These are phyloP conservation scores for Heliornis fulica DNA, from an alignment of 2,113 vertebrate species.

Conservation along the genomic window DNA sequence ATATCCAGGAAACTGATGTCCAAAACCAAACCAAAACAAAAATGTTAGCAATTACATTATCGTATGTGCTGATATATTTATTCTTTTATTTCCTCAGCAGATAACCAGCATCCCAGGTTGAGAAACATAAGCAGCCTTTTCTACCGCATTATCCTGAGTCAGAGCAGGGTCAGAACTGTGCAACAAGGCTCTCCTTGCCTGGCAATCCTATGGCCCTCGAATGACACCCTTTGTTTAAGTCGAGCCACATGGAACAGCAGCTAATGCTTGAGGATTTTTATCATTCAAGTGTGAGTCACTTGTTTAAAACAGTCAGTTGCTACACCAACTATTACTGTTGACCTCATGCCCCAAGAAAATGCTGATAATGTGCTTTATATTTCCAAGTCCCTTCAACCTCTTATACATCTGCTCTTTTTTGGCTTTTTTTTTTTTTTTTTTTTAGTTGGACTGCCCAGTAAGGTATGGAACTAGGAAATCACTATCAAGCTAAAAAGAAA, in stretches of 20 bases:
- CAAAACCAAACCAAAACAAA: not conserved
- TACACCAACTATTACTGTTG: not conserved
- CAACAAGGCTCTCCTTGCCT: not conserved
- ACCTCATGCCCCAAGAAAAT: conserved; percentile 5
- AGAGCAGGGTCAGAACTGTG: not conserved
- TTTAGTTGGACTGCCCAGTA: not conserved
- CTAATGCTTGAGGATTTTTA: conserved; percentile 19
- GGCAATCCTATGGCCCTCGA: not conserved
- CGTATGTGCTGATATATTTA: not conserved
- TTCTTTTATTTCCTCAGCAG: not conserved
- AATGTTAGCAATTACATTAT: not conserved
- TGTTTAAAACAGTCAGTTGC: conserved; percentile 1
- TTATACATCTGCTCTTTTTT: not conserved
- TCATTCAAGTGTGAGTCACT: not conserved
- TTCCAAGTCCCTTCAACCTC: conserved; percentile 13
- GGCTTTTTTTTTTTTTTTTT: not conserved
- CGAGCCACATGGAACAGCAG: not conserved
- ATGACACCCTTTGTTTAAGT: conserved; percentile 27
- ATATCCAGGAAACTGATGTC: not conserved
- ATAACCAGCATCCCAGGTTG: not conserved
- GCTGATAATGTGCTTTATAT: not conserved
- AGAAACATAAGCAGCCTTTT: not conserved
- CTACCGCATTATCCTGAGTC: not conserved
- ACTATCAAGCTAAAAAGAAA: conserved; percentile 59
- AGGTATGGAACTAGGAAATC: conserved; percentile 48